These are phyloP conservation scores for Cettia cetti DNA, from an alignment of 2,113 vertebrate genomes.

Conservation along the genomic window DNA sequence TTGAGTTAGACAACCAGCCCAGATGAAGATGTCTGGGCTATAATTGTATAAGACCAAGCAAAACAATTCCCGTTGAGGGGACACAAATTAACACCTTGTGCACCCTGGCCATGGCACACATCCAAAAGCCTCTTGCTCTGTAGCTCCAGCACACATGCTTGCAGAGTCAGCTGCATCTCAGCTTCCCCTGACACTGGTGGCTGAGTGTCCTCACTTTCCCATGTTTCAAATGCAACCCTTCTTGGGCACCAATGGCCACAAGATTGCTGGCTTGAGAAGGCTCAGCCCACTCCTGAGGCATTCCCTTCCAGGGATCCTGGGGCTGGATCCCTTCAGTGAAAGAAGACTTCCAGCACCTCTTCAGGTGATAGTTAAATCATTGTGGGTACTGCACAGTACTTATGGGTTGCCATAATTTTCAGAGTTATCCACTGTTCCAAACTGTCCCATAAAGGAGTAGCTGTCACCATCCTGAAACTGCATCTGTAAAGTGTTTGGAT, in stretches of 20 bases:
- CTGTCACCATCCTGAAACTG: neutral
- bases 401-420: neutral
- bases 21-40: constrained; percentile 1
- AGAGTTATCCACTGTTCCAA: neutral
- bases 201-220: neutral
- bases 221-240: neutral
- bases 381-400: neutral
- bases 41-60: neutral
- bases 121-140: neutral
- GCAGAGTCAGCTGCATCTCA: neutral
- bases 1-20: neutral
- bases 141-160: neutral
- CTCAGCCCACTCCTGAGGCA: neutral
- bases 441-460: neutral
- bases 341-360: neutral
- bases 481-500: neutral
- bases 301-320: neutral
- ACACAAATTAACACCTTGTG: neutral
- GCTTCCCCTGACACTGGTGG: neutral
- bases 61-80: neutral
- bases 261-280: neutral
- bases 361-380: neutral
- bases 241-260: neutral
- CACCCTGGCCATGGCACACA: neutral
- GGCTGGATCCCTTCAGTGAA: neutral